Evolutionary conservation across 64 coral and sea anemone genomes (phyloP).

Genomic region (Montipora sp.): DNA sequence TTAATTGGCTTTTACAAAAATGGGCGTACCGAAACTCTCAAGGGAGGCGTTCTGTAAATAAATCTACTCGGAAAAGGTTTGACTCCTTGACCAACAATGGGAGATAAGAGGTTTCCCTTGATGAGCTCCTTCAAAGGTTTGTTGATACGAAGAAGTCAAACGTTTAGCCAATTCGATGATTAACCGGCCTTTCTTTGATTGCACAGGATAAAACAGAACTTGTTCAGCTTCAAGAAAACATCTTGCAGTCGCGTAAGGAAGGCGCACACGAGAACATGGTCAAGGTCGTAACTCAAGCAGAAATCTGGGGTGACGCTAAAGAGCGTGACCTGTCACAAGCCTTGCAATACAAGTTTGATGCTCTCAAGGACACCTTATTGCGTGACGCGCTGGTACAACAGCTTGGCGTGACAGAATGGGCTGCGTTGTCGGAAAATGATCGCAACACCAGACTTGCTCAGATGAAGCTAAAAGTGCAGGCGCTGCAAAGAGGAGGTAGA

Average conservation of each 20-base stretch:
- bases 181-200: background rate
- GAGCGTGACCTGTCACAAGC: constrained; percentile 91
- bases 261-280: constrained; percentile 59
- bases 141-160: too few relatives aligned
- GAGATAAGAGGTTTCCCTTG: too few relatives aligned
- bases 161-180: too few relatives aligned
- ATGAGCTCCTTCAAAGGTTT: too few relatives aligned
- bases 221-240: constrained; percentile 82
- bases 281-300: constrained; percentile 73
- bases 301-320: constrained; percentile 66
- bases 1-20: too few relatives aligned
- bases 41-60: too few relatives aligned
- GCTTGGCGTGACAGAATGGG: constrained; percentile 86
- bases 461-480: constrained; percentile 91
- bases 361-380: constrained; percentile 83
- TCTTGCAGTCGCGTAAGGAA: constrained; percentile 53
- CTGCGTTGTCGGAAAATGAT: constrained; percentile 81
- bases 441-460: constrained; percentile 78
- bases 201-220: constrained; percentile 74
- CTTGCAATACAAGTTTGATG: constrained; percentile 93
- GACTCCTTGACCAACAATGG: too few relatives aligned
- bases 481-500: constrained; percentile 85
- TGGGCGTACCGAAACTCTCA: too few relatives aligned
- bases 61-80: too few relatives aligned
- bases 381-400: constrained; percentile 86